Evolutionary conservation across 2,888 invertebrate genomes (phyloP), one percentile per base, ranked within the genome.

Genomic region (Smittia sp.): DNA sequence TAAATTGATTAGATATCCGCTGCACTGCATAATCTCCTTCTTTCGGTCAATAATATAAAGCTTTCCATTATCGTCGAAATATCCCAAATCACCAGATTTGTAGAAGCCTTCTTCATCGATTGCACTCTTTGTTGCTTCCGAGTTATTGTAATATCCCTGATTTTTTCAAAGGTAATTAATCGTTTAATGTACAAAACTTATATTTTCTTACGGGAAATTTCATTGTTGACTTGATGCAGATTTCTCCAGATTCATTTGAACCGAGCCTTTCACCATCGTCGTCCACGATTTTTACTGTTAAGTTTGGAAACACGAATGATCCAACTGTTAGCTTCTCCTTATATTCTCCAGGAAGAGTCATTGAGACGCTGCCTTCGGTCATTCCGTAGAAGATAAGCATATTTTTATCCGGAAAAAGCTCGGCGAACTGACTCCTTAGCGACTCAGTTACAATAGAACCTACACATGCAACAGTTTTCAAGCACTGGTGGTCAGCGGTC

Each of bases 41-140:
- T 54, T 74, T 7, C 75, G 63, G 39, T 69, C 74, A 0, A 74
- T 52, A 18, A 75, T 27, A 27, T 38, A 73, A 11, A 75, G 32
- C 15, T 38, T 46, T 18, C 74, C 75, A n/a, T 75, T 54, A 6
- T 67, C 69, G 63, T 75, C 74, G 20, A 75, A 72, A 15, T 74
- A 74, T 6, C 75, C 75, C 52, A 75, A 27, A 62, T 75, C 74
- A 22, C 75, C 75, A 6, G 75, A 58, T 46, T 63, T 20, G 18
- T 74, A n/a, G 68, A 70, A 75, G 1, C 72, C 74, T 41, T 75
- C 75, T 1, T 32, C 15, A 41, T 75, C 67, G 24, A 74, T 15
- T 0, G 39, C 24, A n/a, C 39, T n/a, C 32, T 39, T 32, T 0
- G 73, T 62, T n/a, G n/a, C n/a, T 41, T 73, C 46, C 1, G 62